Percentiles rank a stretch among this genome's conserved stretches.
Conservation (phyloP, 1,140 invertebrate genomes). For the Aphelenchoides avenae region DNA sequence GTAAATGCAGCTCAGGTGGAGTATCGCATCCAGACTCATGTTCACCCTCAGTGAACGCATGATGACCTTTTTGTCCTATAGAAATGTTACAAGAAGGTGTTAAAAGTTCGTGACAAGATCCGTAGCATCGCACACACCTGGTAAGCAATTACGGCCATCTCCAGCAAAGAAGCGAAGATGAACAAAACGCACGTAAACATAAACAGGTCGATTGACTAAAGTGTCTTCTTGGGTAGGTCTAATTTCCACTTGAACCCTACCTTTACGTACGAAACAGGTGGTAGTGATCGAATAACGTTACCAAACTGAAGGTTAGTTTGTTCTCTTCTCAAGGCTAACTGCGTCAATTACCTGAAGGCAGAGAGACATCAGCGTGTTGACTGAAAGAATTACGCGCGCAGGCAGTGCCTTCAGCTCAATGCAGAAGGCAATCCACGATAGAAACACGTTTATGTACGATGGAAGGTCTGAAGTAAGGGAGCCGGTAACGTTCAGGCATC, state of each 20-base stretch:
- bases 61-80: slow-evolving; percentile 19
- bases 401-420: slow-evolving; percentile 57
- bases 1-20: slow-evolving; percentile 15
- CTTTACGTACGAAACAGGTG: slow-evolving; percentile 59
- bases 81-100: too few species aligned
- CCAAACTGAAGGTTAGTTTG: too few species aligned
- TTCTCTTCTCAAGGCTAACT: too few species aligned
- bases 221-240: neutral
- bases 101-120: neutral
- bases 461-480: too few species aligned
- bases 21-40: slow-evolving; percentile 7
- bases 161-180: slow-evolving; percentile 56
- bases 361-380: slow-evolving; percentile 58
- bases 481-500: neutral
- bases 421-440: slow-evolving; percentile 57
- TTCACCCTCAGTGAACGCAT: slow-evolving; percentile 14
- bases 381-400: slow-evolving; percentile 54
- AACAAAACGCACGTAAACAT: slow-evolving; percentile 58
- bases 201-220: slow-evolving; percentile 54
- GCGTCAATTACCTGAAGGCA: slow-evolving; percentile 47
- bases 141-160: slow-evolving; percentile 57
- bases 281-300: slow-evolving; percentile 54
- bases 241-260: slow-evolving; percentile 10
- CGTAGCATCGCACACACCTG: slow-evolving; percentile 31
- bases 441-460: slow-evolving; percentile 52